A percentile compares a stretch with the other conserved stretches of the same genome.
Evolutionary conservation across 1,140 invertebrate species (phyloP).

Genomic region (Cydia splendana): DNA sequence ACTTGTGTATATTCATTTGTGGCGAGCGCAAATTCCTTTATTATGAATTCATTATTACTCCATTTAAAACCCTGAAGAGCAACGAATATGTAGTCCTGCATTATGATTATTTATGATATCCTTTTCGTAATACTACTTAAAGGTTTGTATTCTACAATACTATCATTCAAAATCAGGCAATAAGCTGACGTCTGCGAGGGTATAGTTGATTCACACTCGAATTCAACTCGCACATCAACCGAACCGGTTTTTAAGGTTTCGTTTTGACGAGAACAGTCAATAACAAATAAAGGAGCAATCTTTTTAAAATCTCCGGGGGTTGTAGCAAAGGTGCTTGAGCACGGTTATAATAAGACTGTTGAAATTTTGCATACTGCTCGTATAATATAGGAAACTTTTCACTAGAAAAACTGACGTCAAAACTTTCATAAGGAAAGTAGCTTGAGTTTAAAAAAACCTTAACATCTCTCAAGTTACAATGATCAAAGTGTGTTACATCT

Average conservation of each 20-base stretch:
- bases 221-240: slow-evolving; percentile 35
- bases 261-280: slow-evolving; percentile 57
- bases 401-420: slow-evolving; percentile 32
- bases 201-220: slow-evolving; percentile 33
- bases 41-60: slow-evolving; percentile 35
- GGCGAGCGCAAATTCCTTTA: slow-evolving; percentile 36
- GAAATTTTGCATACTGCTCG: slow-evolving; percentile 30
- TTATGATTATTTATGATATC: slow-evolving; percentile 30
- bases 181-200: slow-evolving; percentile 36
- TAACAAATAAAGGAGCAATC: slow-evolving; percentile 44
- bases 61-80: slow-evolving; percentile 38
- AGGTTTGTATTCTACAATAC: slow-evolving; percentile 38
- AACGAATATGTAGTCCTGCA: slow-evolving; percentile 21
- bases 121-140: slow-evolving; percentile 35
- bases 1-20: slow-evolving; percentile 5
- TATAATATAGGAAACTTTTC: slow-evolving; percentile 33
- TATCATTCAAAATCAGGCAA: slow-evolving; percentile 37
- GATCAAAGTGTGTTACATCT: slow-evolving; percentile 33
- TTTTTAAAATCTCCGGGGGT: slow-evolving; percentile 40
- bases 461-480: slow-evolving; percentile 36
- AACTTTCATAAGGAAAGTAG: slow-evolving; percentile 36
- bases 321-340: slow-evolving; percentile 32
- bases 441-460: slow-evolving; percentile 36
- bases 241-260: slow-evolving; percentile 39
- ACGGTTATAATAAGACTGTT: slow-evolving; percentile 28